These are phyloP conservation scores for Glossophaga mutica DNA, from an alignment of 2,797 vertebrate genomes.

Conservation along the genomic window DNA sequence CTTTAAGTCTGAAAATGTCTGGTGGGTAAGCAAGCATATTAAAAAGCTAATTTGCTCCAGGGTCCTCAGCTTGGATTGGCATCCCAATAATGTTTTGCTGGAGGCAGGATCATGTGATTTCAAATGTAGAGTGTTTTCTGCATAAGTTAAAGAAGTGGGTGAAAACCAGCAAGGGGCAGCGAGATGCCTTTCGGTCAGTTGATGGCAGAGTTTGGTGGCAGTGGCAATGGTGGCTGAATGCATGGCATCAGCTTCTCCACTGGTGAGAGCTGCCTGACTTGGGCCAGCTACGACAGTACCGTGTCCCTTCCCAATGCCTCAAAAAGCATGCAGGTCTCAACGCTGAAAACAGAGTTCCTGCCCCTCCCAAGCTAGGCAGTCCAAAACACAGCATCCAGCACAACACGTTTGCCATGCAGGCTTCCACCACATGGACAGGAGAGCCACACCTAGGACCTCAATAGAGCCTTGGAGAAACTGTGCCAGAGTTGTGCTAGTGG, in stretches of 20 bases:
- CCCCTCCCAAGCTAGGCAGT: conserved; percentile 88
- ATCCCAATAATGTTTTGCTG: background rate
- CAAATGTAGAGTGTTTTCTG: conserved; percentile 79
- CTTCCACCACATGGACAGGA: conserved; percentile 95
- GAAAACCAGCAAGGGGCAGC: conserved; percentile 97
- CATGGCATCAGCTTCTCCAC: conserved; percentile 97
- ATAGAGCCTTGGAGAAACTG: conserved; percentile 89
- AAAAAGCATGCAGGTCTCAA: conserved; percentile 93
- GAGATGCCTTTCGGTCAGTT: conserved; percentile 99
- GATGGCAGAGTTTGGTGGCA: conserved; percentile 93
- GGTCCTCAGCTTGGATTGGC: conserved; percentile 87
- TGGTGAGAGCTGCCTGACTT: conserved; percentile 95
- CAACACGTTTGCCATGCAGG: conserved; percentile 83
- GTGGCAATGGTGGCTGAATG: conserved; percentile 96
- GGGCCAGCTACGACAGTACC: conserved; percentile 98
- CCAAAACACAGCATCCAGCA: background rate
- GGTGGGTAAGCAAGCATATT: conserved; percentile 97
- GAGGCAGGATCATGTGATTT: background rate
- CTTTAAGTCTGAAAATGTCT: conserved; percentile 98
- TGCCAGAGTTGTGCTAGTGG: conserved; percentile 89
- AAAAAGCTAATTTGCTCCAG: conserved; percentile 98
- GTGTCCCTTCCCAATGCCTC: conserved; percentile 96
- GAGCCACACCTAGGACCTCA: conserved; percentile 92
- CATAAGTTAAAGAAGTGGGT: conserved; percentile 98
- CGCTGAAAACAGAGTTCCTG: conserved; percentile 97